Conservation (phyloP, 2,888 invertebrate species). For the Andrena fulva region DNA sequence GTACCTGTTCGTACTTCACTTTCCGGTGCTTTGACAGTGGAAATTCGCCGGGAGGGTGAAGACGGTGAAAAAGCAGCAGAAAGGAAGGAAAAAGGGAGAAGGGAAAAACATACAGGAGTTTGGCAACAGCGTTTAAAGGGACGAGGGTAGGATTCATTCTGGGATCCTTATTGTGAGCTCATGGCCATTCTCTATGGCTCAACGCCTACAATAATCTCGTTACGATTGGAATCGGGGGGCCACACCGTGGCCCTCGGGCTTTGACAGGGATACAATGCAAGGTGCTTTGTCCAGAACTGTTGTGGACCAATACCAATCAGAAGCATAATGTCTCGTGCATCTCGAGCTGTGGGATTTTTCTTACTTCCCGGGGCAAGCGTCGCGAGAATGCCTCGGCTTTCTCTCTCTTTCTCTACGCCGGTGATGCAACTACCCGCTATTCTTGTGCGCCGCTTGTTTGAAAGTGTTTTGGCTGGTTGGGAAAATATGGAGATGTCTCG, state of each 20-base stretch:
- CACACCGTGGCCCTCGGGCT: slow-evolving; percentile 69
- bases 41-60: slow-evolving; percentile 22
- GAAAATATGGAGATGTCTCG: slow-evolving; percentile 78
- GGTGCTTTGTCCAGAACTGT: slow-evolving; percentile 79
- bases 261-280: slow-evolving; percentile 82
- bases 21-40: slow-evolving; percentile 74
- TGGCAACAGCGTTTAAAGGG: slow-evolving; percentile 68
- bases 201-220: slow-evolving; percentile 84
- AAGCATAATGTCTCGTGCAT: slow-evolving; percentile 60
- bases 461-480: slow-evolving; percentile 77
- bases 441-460: slow-evolving; percentile 66
- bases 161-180: slow-evolving; percentile 64
- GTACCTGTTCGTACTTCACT: slow-evolving; percentile 39
- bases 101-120: slow-evolving; percentile 61
- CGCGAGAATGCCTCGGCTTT: slow-evolving; percentile 55
- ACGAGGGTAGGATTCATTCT: slow-evolving; percentile 61
- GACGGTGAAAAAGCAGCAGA: slow-evolving; percentile 31
- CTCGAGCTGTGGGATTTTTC: slow-evolving; percentile 74
- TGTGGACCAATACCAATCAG: slow-evolving; percentile 67
- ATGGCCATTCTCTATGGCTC: slow-evolving; percentile 76
- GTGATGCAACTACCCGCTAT: slow-evolving; percentile 51
- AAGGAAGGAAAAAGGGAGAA: slow-evolving; percentile 38
- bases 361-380: slow-evolving; percentile 59
- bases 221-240: slow-evolving; percentile 77
- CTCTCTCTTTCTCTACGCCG: slow-evolving; percentile 25